Evolutionary conservation across 35 echinoderm and acorn worm genomes (phyloP).

Genomic region (Hemicentrotus pulcherrimus): DNA sequence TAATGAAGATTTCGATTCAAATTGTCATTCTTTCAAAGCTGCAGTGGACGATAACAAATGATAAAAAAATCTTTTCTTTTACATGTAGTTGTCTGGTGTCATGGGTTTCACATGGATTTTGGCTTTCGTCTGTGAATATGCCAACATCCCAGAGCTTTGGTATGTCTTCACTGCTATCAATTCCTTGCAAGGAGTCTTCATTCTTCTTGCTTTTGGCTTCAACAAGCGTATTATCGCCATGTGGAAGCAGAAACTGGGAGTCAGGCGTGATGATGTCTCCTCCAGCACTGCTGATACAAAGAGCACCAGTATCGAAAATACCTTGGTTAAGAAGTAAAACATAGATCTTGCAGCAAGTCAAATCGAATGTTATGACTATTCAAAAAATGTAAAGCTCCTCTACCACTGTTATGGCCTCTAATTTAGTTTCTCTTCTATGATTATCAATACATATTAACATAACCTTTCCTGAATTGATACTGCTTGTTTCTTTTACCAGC

Average conservation of each 20-base stretch:
- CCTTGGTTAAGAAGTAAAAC: not conserved
- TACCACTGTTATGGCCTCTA: too few species aligned
- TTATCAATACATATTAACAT: too few species aligned
- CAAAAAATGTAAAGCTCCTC: too few species aligned
- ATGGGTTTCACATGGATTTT: slow-evolving; percentile 58
- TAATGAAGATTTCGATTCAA: too few species aligned
- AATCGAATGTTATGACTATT: too few species aligned
- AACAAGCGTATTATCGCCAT: slow-evolving; percentile 32
- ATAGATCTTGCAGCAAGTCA: too few species aligned
- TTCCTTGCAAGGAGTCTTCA: slow-evolving; percentile 50
- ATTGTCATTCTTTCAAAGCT: too few species aligned
- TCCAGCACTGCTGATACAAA: not conserved
- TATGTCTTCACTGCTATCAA: slow-evolving; percentile 46
- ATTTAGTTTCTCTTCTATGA: too few species aligned
- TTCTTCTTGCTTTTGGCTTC: slow-evolving; percentile 38
- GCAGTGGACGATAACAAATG: too few species aligned
- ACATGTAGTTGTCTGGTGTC: slow-evolving; percentile 28
- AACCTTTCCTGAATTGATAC: too few species aligned
- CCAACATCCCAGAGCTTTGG: slow-evolving; percentile 42
- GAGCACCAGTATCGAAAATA: not conserved
- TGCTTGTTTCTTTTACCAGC: too few species aligned
- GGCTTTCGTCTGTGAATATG: slow-evolving; percentile 27
- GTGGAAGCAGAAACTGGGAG: slow-evolving; percentile 36
- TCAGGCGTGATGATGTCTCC: not conserved
- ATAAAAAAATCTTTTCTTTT: too few species aligned